Evolutionary conservation across 2,113 vertebrate genomes (phyloP).

Genomic region (Rhabdornis inornatus): DNA sequence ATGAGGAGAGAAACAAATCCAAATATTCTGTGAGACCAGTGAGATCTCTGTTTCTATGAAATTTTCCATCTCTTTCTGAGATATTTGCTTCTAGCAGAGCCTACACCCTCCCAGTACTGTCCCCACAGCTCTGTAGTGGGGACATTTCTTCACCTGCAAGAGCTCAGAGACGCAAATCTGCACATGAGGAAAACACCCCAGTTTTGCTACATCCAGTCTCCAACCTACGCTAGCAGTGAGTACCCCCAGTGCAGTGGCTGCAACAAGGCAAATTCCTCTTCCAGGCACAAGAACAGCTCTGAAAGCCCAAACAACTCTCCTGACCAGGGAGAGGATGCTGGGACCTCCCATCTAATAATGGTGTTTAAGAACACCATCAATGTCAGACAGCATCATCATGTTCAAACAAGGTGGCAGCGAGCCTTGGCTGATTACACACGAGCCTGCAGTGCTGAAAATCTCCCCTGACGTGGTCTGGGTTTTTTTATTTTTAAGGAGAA

Average conservation of each 20-base stretch:
- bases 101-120: neutral
- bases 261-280: neutral
- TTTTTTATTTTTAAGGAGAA: neutral
- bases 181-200: rapidly evolving
- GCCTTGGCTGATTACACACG: neutral
- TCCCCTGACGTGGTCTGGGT: neutral
- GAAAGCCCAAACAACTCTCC: neutral
- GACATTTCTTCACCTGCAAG: neutral
- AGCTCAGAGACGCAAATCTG: neutral
- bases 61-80: neutral
- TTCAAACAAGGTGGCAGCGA: neutral
- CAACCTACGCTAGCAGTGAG: neutral
- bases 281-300: neutral
- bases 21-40: neutral
- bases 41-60: neutral
- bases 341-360: rapidly evolving
- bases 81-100: neutral
- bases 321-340: neutral
- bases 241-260: rapidly evolving
- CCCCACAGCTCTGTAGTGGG: neutral
- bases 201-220: neutral
- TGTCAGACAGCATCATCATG: rapidly evolving
- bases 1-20: neutral
- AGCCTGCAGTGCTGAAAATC: neutral
- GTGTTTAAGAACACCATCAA: rapidly evolving